Evolutionary conservation across 2,797 vertebrate genomes (phyloP).

Genomic region (Epinephelus malabaricus): DNA sequence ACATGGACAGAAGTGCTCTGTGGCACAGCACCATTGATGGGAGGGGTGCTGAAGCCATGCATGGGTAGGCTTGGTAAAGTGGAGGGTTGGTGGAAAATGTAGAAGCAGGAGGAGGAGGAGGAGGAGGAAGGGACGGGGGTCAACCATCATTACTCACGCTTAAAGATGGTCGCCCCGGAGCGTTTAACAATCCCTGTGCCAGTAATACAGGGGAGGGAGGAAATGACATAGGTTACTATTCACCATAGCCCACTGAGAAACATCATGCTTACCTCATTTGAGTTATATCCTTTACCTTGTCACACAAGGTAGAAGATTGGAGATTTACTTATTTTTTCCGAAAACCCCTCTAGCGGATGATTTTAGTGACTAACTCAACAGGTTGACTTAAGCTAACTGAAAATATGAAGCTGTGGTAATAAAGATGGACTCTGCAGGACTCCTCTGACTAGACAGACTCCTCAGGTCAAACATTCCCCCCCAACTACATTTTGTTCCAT

Average conservation of each 20-base stretch:
- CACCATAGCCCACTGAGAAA: slow-evolving; percentile 40
- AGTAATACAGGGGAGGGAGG: slow-evolving; percentile 71
- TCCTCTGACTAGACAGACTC: background rate
- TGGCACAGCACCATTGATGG: slow-evolving; percentile 69
- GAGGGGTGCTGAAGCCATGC: slow-evolving; percentile 83
- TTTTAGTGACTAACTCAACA: background rate
- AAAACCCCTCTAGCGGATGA: slow-evolving; percentile 2
- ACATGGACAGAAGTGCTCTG: slow-evolving; percentile 44
- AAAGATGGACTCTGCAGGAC: background rate
- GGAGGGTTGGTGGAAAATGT: slow-evolving; percentile 23
- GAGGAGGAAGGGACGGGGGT: slow-evolving; percentile 13
- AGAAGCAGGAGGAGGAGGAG: slow-evolving; percentile 19
- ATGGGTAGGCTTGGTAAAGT: slow-evolving; percentile 44
- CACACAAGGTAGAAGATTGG: background rate
- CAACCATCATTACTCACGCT: slow-evolving; percentile 87
- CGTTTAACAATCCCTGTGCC: slow-evolving; percentile 88
- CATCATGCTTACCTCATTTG: slow-evolving; percentile 28
- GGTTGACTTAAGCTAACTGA: background rate
- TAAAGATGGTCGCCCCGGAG: slow-evolving; percentile 84
- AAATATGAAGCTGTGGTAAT: background rate
- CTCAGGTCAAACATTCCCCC: background rate
- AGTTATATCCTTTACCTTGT: background rate
- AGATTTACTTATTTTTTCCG: background rate
- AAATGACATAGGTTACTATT: slow-evolving; percentile 77
- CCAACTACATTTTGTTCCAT: no score